Conservation (phyloP, 2,113 vertebrate genomes). For the Serinus canaria region DNA sequence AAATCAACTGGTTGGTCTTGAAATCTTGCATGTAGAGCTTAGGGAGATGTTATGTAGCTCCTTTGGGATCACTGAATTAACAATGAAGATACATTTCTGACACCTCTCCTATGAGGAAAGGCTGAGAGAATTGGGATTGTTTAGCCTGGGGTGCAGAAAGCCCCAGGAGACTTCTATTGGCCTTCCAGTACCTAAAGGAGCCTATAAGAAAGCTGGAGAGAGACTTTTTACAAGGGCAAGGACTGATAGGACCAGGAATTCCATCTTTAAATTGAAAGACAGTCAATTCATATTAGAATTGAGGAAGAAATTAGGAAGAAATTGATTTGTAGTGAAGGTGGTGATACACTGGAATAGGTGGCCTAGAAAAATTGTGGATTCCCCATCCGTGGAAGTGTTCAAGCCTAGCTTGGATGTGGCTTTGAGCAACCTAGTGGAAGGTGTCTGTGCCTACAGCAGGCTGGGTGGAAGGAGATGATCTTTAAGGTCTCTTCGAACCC, state of each 20-base stretch:
- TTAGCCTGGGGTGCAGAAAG: background rate
- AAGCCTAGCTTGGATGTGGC: background rate
- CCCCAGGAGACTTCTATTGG: background rate
- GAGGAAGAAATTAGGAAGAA: background rate
- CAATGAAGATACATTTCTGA: background rate
- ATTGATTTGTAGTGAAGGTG: background rate
- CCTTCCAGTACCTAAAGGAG: background rate
- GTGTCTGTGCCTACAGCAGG: fast-evolving
- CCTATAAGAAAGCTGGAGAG: background rate
- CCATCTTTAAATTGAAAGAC: background rate
- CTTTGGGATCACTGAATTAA: background rate
- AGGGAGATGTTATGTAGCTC: background rate
- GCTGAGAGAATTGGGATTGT: background rate
- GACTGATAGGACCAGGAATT: background rate
- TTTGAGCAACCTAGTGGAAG: background rate
- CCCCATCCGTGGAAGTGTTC: background rate
- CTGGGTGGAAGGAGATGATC: background rate
- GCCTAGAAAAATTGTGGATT: background rate
- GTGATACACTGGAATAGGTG: background rate
- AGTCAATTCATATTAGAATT: background rate
- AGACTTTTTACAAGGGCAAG: background rate
- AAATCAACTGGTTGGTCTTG: background rate
- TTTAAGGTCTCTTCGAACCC: background rate
- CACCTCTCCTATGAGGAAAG: background rate
- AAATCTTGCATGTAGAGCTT: background rate